A percentile compares a stretch with the other conserved stretches of the same genome.
phyloP scores from a whole-genome alignment of 2,888 invertebrate species.

The Heteropelma amictum region DNA sequence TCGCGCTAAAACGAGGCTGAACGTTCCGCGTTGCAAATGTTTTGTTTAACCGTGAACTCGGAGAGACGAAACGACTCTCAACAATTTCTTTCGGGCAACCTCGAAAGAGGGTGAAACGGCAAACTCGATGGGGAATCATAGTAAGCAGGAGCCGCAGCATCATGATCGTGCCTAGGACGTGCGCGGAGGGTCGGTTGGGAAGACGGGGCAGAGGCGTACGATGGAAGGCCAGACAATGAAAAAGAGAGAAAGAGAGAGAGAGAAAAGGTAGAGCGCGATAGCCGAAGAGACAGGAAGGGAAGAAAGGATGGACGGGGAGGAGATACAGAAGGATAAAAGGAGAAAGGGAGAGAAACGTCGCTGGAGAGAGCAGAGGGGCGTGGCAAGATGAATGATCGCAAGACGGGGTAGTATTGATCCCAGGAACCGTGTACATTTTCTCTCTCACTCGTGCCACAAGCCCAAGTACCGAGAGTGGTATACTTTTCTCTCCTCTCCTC shows the following conservation, averaged over 20 bases:
- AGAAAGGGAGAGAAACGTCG: slow-evolving; percentile 60
- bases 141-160: not conserved
- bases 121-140: slow-evolving; percentile 4
- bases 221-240: slow-evolving; percentile 32
- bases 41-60: not conserved
- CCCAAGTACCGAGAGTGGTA: too few relatives aligned
- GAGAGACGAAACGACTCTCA: slow-evolving; percentile 1
- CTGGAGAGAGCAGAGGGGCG: slow-evolving; percentile 76
- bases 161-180: slow-evolving; percentile 24
- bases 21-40: not conserved
- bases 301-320: too few relatives aligned
- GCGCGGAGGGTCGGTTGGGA: slow-evolving; percentile 60
- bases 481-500: slow-evolving; percentile 55
- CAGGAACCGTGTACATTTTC: slow-evolving; percentile 69
- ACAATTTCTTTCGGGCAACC: slow-evolving; percentile 1
- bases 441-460: slow-evolving; percentile 59
- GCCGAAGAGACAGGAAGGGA: too few relatives aligned
- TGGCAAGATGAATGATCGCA: slow-evolving; percentile 78
- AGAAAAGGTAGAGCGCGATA: slow-evolving; percentile 49
- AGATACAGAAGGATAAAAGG: slow-evolving; percentile 54
- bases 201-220: slow-evolving; percentile 20
- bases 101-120: not conserved
- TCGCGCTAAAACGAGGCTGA: too few relatives aligned
- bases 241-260: slow-evolving; percentile 11
- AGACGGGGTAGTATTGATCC: slow-evolving; percentile 78